phyloP scores from a whole-genome alignment of 2,888 invertebrate species.

The Diaperis boleti region DNA sequence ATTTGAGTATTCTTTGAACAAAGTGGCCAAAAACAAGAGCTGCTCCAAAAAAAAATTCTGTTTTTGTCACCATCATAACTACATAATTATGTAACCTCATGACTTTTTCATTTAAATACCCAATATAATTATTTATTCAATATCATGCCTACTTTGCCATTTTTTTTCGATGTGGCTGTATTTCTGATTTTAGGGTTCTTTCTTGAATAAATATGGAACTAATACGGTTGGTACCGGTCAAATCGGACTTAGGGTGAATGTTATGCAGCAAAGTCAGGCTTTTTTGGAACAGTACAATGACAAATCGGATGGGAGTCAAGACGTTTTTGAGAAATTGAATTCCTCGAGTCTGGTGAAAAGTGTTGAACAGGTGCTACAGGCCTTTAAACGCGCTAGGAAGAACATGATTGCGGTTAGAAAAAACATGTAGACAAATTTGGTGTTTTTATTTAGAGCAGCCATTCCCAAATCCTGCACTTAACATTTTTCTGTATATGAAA shows the following conservation, averaged over 20 bases:
- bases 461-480: too few species aligned
- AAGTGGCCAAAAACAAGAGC: too few species aligned
- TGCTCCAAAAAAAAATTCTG: too few species aligned
- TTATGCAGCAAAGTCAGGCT: conserved; percentile 69
- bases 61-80: too few species aligned
- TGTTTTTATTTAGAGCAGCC: not conserved
- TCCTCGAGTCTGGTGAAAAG: conserved; percentile 68
- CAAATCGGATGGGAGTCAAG: conserved; percentile 45
- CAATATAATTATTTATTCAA: too few species aligned
- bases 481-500: too few species aligned
- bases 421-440: conserved; percentile 43
- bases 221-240: conserved; percentile 65
- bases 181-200: conserved; percentile 55
- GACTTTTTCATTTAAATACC: too few species aligned
- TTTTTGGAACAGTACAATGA: conserved; percentile 51
- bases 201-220: conserved; percentile 66
- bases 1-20: too few species aligned
- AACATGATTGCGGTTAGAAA: conserved; percentile 71
- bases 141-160: too few species aligned
- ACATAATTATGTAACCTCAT: too few species aligned
- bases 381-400: conserved; percentile 73
- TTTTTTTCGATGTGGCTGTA: too few species aligned
- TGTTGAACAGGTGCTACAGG: conserved; percentile 70
- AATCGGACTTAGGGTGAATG: conserved; percentile 68
- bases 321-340: conserved; percentile 63